Evolutionary conservation across 2,888 invertebrate genomes (phyloP).

Genomic region (Drosophila barbarae): DNA sequence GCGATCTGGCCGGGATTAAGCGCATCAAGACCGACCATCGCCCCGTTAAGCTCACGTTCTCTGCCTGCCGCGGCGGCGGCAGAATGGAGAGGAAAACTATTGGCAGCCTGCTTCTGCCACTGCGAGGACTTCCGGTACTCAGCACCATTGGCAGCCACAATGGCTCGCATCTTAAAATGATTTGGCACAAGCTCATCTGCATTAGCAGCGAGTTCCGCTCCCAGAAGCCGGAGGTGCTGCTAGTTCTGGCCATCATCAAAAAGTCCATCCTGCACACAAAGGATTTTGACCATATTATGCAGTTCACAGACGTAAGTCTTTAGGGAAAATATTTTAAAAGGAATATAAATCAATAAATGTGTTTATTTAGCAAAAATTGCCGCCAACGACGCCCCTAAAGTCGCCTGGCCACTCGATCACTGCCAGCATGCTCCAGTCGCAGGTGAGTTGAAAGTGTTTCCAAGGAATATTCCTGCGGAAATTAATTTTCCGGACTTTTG

Average conservation of each 20-base stretch:
- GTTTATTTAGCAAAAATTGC: constrained; percentile 51
- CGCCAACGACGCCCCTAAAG: constrained; percentile 45
- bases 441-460: constrained; percentile 21
- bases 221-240: constrained; percentile 83
- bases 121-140: constrained; percentile 86
- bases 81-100: constrained; percentile 81
- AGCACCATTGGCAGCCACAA: constrained; percentile 80
- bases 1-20: constrained; percentile 85
- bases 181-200: constrained; percentile 84
- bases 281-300: constrained; percentile 64
- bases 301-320: constrained; percentile 37
- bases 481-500: neutral
- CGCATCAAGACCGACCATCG: constrained; percentile 86
- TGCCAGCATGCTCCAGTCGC: constrained; percentile 76
- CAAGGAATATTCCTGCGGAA: neutral
- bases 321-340: neutral
- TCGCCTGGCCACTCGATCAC: constrained; percentile 66
- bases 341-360: neutral
- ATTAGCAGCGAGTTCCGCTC: constrained; percentile 82
- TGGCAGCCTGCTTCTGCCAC: constrained; percentile 85
- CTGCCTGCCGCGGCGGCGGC: constrained; percentile 57
- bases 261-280: constrained; percentile 75
- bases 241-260: constrained; percentile 83
- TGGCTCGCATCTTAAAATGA: constrained; percentile 80
- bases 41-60: constrained; percentile 87